Evolutionary conservation across 92 coral and sea anemone genomes (phyloP).

Genomic region (Scolanthus callimorphus): DNA sequence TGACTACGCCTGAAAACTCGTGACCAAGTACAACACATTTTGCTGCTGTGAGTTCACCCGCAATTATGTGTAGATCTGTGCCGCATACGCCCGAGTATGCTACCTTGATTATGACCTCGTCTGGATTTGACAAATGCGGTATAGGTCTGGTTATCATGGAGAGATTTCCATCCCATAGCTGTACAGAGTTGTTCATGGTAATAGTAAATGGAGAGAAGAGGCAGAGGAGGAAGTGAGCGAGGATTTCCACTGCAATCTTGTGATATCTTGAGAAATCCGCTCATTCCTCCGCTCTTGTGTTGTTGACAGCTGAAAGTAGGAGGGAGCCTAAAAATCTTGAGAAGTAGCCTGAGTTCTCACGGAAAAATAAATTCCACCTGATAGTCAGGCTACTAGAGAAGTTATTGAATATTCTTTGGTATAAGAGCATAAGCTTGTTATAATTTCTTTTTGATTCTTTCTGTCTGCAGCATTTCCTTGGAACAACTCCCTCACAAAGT

Average conservation of each 20-base stretch:
- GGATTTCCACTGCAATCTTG: conserved; percentile 3
- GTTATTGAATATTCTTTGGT: no score
- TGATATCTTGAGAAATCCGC: not conserved
- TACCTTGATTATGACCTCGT: conserved; percentile 88
- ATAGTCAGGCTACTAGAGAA: no score
- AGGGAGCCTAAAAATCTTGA: not conserved
- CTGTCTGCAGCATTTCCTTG: no score
- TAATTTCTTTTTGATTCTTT: no score
- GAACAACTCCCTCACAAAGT: no score
- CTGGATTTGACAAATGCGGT: conserved; percentile 79
- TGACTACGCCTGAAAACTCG: conserved; percentile 93
- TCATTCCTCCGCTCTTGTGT: not conserved
- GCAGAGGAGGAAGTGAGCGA: not conserved
- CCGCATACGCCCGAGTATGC: conserved; percentile 89
- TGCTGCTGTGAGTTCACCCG: conserved; percentile 79
- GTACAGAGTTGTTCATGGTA: conserved; percentile 81
- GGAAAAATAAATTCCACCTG: no score
- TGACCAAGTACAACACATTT: conserved; percentile 92
- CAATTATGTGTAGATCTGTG: conserved; percentile 66
- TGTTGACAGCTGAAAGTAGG: not conserved
- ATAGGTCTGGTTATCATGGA: conserved; percentile 93
- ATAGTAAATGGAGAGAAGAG: not conserved
- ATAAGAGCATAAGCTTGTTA: no score
- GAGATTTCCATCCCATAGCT: conserved; percentile 68
- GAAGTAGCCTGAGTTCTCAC: no score